Percentiles rank a stretch among this genome's conserved stretches.
phyloP scores from a whole-genome alignment of 1,140 invertebrate species.

The Dryas iulia region DNA sequence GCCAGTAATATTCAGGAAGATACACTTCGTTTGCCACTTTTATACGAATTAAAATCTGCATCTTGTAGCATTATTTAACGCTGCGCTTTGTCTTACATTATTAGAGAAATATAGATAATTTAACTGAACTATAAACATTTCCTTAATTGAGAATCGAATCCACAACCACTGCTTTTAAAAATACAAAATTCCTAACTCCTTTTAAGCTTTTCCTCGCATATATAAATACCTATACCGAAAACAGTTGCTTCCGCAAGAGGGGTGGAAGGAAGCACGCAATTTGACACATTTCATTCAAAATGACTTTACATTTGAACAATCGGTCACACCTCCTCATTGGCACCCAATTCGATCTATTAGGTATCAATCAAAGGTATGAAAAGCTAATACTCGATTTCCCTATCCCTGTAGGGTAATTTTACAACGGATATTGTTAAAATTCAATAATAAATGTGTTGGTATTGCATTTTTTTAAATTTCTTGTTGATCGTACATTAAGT shows the following conservation, averaged over 20 bases:
- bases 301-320: background rate
- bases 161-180: too few relatives aligned
- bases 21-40: too few relatives aligned
- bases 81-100: too few relatives aligned
- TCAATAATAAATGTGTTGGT: conserved; percentile 31
- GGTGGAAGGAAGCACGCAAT: background rate
- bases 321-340: background rate
- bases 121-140: too few relatives aligned
- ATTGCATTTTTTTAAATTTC: conserved; percentile 8
- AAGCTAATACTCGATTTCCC: conserved; percentile 50
- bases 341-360: conserved; percentile 8
- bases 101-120: too few relatives aligned
- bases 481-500: background rate
- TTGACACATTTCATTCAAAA: background rate
- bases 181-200: too few relatives aligned
- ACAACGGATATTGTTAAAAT: conserved; percentile 45
- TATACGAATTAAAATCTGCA: too few relatives aligned
- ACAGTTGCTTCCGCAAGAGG: background rate
- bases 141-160: too few relatives aligned
- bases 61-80: too few relatives aligned
- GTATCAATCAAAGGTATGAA: conserved; percentile 31
- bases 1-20: too few relatives aligned
- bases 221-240: too few relatives aligned
- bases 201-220: too few relatives aligned
- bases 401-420: conserved; percentile 41